phyloP scores from a whole-genome alignment of 2,888 invertebrate species.

The Eupithecia exiguata region DNA sequence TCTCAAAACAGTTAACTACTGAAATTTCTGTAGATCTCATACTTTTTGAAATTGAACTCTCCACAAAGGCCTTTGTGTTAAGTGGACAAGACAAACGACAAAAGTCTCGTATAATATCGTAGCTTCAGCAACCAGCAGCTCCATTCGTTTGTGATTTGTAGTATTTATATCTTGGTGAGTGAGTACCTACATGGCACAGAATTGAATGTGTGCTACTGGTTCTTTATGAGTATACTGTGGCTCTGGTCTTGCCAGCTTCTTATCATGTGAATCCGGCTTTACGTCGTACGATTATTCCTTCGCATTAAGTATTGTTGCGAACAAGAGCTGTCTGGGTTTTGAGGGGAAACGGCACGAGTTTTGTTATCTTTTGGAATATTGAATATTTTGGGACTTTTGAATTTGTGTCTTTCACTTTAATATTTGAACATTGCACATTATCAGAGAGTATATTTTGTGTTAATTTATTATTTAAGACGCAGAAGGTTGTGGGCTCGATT shows the following conservation, averaged over 20 bases:
- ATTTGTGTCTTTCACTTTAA: not conserved
- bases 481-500: too few relatives aligned
- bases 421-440: not conserved
- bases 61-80: too few relatives aligned
- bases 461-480: too few relatives aligned
- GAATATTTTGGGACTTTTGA: not conserved
- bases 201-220: conserved; percentile 12
- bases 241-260: conserved; percentile 43
- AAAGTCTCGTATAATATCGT: too few relatives aligned
- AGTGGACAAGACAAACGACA: too few relatives aligned
- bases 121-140: too few relatives aligned
- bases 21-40: too few relatives aligned
- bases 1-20: too few relatives aligned
- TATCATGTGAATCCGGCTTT: conserved; percentile 48
- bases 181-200: too few relatives aligned
- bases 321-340: conserved; percentile 18
- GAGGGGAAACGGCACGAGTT: conserved; percentile 11
- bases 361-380: conserved; percentile 15
- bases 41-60: too few relatives aligned
- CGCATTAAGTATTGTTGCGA: conserved; percentile 28
- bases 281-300: conserved; percentile 49
- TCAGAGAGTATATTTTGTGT: not conserved
- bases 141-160: too few relatives aligned
- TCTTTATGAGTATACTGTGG: not conserved
- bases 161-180: too few relatives aligned